phyloP scores from a whole-genome alignment of 2,797 vertebrate genomes.

The Podarcis lilfordi region DNA sequence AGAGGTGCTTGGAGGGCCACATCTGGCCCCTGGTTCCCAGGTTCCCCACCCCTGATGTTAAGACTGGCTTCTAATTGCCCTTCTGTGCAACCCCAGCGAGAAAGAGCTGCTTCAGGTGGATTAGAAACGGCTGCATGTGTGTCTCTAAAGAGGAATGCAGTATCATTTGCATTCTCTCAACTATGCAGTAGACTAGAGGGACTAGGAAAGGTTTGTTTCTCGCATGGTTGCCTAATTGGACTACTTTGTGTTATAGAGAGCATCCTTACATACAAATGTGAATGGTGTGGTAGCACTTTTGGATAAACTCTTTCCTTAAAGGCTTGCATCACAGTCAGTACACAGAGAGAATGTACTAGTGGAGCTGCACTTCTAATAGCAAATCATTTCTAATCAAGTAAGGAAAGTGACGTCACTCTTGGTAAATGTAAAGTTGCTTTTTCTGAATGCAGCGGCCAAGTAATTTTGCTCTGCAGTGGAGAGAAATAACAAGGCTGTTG shows the following conservation, averaged over 20 bases:
- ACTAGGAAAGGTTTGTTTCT: not conserved
- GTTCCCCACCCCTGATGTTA: no score
- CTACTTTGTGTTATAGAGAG: not conserved
- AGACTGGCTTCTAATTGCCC: not conserved
- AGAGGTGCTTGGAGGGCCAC: no score
- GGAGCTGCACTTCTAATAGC: not conserved
- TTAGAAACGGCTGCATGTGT: not conserved
- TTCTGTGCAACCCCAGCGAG: not conserved
- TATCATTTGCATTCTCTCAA: not conserved
- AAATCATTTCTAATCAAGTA: not conserved
- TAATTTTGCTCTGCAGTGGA: not conserved
- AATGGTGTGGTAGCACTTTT: not conserved
- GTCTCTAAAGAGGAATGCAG: not conserved
- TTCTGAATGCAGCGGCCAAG: not conserved
- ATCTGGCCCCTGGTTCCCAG: no score
- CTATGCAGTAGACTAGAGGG: not conserved
- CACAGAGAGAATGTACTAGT: no score
- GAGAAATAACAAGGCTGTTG: slow-evolving; percentile 5
- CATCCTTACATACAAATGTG: not conserved
- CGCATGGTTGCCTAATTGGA: not conserved
- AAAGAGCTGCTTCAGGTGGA: not conserved
- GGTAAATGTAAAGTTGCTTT: not conserved
- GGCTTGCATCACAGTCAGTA: not conserved
- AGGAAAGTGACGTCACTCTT: not conserved
- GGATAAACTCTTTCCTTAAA: not conserved